phyloP scores from a whole-genome alignment of 2,113 vertebrate species.

The Lagopus leucura region DNA sequence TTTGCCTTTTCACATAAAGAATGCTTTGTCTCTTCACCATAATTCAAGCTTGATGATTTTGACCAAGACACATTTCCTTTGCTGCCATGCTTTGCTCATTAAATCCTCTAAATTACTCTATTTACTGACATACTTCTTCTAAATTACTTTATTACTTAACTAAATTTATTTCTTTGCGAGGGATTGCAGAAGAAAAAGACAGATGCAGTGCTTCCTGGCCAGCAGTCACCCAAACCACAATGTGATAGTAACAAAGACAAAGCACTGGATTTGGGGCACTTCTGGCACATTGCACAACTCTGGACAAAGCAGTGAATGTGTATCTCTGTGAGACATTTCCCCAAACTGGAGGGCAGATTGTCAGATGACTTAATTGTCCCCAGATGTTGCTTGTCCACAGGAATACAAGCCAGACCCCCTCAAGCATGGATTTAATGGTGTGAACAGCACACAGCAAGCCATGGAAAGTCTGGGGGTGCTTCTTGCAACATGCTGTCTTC shows the following conservation, averaged over 20 bases:
- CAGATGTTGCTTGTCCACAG: constrained; percentile 14
- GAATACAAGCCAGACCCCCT: neutral
- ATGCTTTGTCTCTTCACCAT: neutral
- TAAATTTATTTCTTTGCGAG: neutral
- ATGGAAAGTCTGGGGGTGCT: neutral
- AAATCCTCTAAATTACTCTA: constrained; percentile 6
- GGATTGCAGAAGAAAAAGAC: neutral
- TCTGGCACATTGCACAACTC: neutral
- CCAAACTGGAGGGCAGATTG: neutral
- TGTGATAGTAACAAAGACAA: neutral
- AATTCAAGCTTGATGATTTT: neutral
- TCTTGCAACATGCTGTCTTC: neutral
- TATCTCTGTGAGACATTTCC: neutral
- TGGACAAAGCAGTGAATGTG: neutral
- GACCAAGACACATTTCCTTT: constrained; percentile 20
- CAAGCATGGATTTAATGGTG: neutral
- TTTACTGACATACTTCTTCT: constrained; percentile 48
- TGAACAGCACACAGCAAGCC: neutral
- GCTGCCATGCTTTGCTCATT: constrained; percentile 7
- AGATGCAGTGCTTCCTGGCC: neutral
- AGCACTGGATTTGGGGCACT: neutral
- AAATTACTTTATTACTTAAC: constrained; percentile 46
- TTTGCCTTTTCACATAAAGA: neutral
- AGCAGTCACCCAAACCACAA: neutral
- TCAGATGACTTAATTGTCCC: neutral